phyloP scores from a whole-genome alignment of 2,888 invertebrate species.

The Anthoptus insignis region DNA sequence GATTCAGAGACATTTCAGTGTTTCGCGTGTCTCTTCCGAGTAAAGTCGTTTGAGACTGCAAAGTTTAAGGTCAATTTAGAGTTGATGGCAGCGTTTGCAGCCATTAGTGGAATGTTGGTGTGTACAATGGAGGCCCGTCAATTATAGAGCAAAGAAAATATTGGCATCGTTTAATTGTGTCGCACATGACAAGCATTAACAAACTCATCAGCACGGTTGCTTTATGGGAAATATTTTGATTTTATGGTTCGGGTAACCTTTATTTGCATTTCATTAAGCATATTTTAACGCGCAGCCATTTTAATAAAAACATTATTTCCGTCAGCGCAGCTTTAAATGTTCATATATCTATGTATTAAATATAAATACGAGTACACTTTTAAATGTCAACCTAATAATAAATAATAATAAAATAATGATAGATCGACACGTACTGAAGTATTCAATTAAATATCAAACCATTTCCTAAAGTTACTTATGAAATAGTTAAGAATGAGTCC shows the following conservation, averaged over 20 bases:
- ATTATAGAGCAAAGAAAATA: conserved; percentile 76
- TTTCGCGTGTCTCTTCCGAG: conserved; percentile 51
- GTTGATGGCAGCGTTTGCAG: conserved; percentile 58
- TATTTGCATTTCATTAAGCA: not conserved
- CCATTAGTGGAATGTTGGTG: conserved; percentile 73
- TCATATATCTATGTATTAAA: too few relatives aligned
- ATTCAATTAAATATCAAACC: too few relatives aligned
- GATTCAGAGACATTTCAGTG: conserved; percentile 56
- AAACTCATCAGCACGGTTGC: conserved; percentile 29
- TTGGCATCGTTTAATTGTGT: conserved; percentile 69
- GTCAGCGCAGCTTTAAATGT: too few relatives aligned
- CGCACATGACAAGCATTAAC: conserved; percentile 52
- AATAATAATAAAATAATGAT: too few relatives aligned
- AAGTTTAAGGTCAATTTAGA: conserved; percentile 60
- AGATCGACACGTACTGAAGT: too few relatives aligned
- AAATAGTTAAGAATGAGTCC: not conserved
- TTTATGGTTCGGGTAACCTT: not conserved
- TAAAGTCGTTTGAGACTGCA: conserved; percentile 56
- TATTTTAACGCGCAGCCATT: too few relatives aligned
- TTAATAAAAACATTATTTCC: too few relatives aligned
- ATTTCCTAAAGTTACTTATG: not conserved
- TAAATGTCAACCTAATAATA: too few relatives aligned
- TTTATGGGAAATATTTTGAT: conserved; percentile 19
- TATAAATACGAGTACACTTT: too few relatives aligned
- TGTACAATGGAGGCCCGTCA: conserved; percentile 73